These are phyloP conservation scores for Xiphophorus couchianus DNA, from an alignment of 2,113 vertebrate species.

Conservation along the genomic window DNA sequence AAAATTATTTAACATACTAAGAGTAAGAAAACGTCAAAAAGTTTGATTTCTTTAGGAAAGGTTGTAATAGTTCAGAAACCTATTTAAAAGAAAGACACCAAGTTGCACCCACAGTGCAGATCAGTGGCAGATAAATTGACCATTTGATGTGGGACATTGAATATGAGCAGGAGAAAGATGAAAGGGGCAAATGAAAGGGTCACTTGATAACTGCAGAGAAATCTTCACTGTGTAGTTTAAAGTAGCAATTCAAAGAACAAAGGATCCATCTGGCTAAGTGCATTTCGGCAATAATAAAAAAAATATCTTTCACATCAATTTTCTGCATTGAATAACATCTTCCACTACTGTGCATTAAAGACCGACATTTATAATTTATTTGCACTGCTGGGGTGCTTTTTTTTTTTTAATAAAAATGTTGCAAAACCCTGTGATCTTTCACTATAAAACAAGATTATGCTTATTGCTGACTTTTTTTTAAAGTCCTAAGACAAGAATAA, in stretches of 20 bases:
- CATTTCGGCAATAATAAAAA: constrained; percentile 3
- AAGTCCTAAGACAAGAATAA: neutral
- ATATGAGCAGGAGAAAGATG: neutral
- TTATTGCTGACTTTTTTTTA: neutral
- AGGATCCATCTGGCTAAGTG: neutral
- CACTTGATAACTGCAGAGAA: neutral
- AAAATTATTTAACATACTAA: no score
- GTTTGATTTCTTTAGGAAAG: no score
- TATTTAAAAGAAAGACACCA: neutral
- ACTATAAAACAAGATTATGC: neutral
- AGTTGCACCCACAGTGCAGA: neutral
- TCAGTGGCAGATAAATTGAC: constrained; percentile 24
- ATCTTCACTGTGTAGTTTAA: neutral
- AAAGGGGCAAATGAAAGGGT: constrained; percentile 26
- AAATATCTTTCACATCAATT: neutral
- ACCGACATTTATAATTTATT: neutral
- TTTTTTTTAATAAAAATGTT: no score
- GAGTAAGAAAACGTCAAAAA: no score
- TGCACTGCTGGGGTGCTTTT: neutral
- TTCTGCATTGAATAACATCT: neutral
- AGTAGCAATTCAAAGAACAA: constrained; percentile 23
- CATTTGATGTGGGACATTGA: neutral
- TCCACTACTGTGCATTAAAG: constrained; percentile 2
- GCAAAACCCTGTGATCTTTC: neutral
- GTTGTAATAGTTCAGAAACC: neutral